These are phyloP conservation scores for Conopomorpha cramerella DNA, from an alignment of 1,140 invertebrate species.

Conservation along the genomic window DNA sequence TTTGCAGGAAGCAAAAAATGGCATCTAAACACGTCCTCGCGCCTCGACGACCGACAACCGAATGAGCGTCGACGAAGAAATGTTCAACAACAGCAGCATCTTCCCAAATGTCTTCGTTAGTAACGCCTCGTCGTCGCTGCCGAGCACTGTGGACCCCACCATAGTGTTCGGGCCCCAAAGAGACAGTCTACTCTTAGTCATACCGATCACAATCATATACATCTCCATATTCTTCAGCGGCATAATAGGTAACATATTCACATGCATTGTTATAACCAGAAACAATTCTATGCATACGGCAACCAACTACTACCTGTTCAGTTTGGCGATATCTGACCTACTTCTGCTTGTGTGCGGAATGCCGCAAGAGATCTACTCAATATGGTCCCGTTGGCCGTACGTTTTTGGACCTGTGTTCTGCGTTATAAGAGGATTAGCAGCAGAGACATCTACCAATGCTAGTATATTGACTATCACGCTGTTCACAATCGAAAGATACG, in stretches of 20 bases:
- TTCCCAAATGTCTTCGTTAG: no score
- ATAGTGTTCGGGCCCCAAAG: slow-evolving; percentile 55
- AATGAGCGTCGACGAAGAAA: no score
- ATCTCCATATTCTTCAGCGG: slow-evolving; percentile 83
- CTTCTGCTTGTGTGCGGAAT: slow-evolving; percentile 80
- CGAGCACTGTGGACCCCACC: slow-evolving; percentile 22
- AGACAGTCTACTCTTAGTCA: slow-evolving; percentile 72
- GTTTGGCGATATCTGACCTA: slow-evolving; percentile 90
- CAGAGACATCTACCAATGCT: slow-evolving; percentile 91
- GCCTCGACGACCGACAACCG: no score
- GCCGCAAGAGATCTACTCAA: slow-evolving; percentile 83
- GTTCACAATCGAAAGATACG: slow-evolving; percentile 81
- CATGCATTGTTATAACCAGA: slow-evolving; percentile 88
- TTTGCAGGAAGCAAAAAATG: no score
- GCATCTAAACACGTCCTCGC: no score
- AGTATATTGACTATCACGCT: slow-evolving; percentile 86
- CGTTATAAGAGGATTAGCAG: slow-evolving; percentile 78
- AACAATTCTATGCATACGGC: slow-evolving; percentile 94
- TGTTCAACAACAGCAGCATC: no score
- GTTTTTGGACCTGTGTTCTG: slow-evolving; percentile 87
- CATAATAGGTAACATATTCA: slow-evolving; percentile 87
- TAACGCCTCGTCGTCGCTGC: no score
- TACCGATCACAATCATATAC: slow-evolving; percentile 84
- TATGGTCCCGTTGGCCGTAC: slow-evolving; percentile 89
- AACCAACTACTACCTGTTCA: slow-evolving; percentile 94